These are phyloP conservation scores for Sycon ciliatum DNA, from an alignment of 37 sponge, comb jelly and placozoan species.

Conservation along the genomic window DNA sequence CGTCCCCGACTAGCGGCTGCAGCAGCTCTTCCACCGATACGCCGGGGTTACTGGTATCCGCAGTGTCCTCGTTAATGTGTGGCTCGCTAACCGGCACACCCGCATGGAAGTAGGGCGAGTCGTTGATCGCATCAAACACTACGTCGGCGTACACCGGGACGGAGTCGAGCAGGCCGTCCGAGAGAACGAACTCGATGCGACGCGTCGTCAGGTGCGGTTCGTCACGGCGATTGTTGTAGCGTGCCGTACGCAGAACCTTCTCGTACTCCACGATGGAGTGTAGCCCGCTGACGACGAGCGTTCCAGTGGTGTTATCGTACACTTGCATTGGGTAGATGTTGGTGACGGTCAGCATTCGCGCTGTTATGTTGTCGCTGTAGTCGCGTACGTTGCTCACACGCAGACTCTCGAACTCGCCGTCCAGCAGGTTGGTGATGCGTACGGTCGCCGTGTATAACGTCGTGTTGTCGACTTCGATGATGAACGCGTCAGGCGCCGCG, in stretches of 20 bases:
- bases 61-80: constrained; percentile 47
- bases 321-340: constrained; percentile 43
- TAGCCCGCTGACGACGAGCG: constrained; percentile 59
- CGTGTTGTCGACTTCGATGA: constrained; percentile 68
- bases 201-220: constrained; percentile 47
- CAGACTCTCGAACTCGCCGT: constrained; percentile 50
- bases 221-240: constrained; percentile 63
- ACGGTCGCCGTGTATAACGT: constrained; percentile 52
- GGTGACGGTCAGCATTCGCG: constrained; percentile 29
- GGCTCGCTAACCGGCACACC: constrained; percentile 27
- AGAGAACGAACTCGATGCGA: constrained; percentile 31
- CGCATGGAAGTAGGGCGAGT: constrained; percentile 65
- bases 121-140: constrained; percentile 51
- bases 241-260: constrained; percentile 58
- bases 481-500: constrained; percentile 25
- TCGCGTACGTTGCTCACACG: constrained; percentile 34
- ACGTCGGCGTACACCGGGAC: constrained; percentile 32
- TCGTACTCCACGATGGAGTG: constrained; percentile 58
- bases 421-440: constrained; percentile 35
- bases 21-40: constrained; percentile 56
- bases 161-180: constrained; percentile 54
- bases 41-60: constrained; percentile 41
- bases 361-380: constrained; percentile 25
- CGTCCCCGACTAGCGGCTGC: constrained; percentile 37
- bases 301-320: constrained; percentile 52